Base-by-base conservation (phyloP, 2,113 vertebrate genomes). In the Sialia sialis region DNA sequence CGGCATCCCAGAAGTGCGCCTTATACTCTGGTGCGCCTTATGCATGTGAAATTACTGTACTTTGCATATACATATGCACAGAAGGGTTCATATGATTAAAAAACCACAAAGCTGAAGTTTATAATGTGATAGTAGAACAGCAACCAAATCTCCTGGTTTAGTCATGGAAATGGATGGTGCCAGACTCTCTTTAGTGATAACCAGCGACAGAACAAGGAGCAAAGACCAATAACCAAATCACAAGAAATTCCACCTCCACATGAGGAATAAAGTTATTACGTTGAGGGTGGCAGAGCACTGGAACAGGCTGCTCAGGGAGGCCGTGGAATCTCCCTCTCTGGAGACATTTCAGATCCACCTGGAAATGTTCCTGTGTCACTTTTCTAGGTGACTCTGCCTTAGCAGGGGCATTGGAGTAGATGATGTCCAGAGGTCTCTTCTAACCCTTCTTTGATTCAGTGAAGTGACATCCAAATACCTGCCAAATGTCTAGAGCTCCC, bases 301-400 rank as follows among this genome's bases (percentile, higher is more conserved):
- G 36, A 43, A 43, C 26, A 32, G 49, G 52, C n/a, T 46, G 46
- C 25, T 8, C 23, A 13, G 48, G 29, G 13, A 68, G 46, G 30
- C 7, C 0, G 0, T 41, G 54, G 29, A 62, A 5, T 32, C 62
- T 60, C 21, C 25, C 16, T 62, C 39, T 48, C 46, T 38, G 32
- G 68, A 38, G 22, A 38, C 12, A 74, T 6, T 73, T 12, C 13
- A 59, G 44, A 73, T 22, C 16, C 38, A 66, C 52, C 15, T 38
- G 41, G 49, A 41, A 7, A 30, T 2, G 3, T 79, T 48, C 20
- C 34, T 32, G 10, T 29, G 27, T 73, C 22, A 38, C 22, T 22
- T 89, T 15, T 83, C 14, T 34, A 26, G 29, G 20, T 60, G 46
- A 18, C 39, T 13, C 13, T 74, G 23, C 23, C 29, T 67, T 54